phyloP scores from a whole-genome alignment of 2,888 invertebrate genomes.

The Parasteatoda lunata region DNA sequence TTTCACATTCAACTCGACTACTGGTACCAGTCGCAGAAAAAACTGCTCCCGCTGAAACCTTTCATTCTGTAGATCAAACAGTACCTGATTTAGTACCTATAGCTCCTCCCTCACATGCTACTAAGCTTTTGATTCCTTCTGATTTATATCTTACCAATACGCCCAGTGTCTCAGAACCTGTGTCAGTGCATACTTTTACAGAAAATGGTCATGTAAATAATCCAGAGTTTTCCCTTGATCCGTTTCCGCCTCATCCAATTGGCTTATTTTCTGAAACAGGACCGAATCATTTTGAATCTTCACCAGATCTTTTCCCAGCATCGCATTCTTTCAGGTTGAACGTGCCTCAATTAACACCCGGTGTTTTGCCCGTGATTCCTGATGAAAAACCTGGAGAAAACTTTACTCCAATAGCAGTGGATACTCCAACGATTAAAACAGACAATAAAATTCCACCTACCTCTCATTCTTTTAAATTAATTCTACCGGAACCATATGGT shows the following conservation, averaged over 20 bases:
- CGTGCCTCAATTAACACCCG: constrained; percentile 5
- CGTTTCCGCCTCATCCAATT: neutral
- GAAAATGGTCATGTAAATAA: neutral
- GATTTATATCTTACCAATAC: neutral
- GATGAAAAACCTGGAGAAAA: neutral
- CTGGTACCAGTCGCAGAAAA: neutral
- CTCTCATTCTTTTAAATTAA: neutral
- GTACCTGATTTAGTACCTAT: neutral
- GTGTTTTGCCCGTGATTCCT: neutral
- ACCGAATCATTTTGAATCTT: neutral
- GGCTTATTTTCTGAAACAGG: neutral
- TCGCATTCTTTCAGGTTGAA: constrained; percentile 37
- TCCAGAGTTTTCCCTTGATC: neutral
- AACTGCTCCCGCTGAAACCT: neutral
- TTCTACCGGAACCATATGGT: neutral
- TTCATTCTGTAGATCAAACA: neutral
- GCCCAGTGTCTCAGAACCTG: neutral
- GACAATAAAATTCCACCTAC: neutral
- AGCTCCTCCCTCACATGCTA: neutral
- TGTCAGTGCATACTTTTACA: neutral
- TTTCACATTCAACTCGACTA: too few species aligned
- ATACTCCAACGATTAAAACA: neutral
- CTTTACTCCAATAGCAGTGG: neutral
- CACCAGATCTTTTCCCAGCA: constrained; percentile 10
- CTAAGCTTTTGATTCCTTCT: neutral